Base-by-base conservation (phyloP, 1,140 invertebrate species). In the Platorchestia sp. region DNA sequence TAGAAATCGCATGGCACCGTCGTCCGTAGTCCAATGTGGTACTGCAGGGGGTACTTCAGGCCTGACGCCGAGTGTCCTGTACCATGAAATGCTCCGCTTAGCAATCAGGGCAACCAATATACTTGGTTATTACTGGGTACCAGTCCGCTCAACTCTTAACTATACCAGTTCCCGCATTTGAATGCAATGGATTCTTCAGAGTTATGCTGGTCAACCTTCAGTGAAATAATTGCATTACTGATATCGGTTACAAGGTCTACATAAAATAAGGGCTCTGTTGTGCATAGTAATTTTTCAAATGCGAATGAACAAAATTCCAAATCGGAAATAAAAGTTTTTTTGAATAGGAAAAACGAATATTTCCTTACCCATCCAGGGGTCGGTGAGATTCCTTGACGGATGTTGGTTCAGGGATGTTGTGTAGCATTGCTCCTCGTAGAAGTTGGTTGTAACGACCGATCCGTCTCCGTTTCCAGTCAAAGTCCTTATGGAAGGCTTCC, bases 401-500 rank as follows among this genome's bases (percentile, higher is more conserved):
- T 44, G 95, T 86, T 96, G 53, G 51, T 95, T 47, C 75, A 95
- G 53, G 44, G 95, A 87, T 59, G 45, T 95, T 7, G 95, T 95
- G 96, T 95, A 96, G 95, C 96, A 96, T 45, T 95, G 95, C 36
- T 95, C 75, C 40, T 96, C 96, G 91, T 96, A 96, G 95, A 95
- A 51, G 40, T 51, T 87, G 16, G 96, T 96, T 14, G 95, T 53
- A 36, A 96, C 95, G 27, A 96, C 96, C 41, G 95, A 95, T 45
- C 96, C 96, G 53, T 96, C 96, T 16, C 96, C 96, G 95, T 95
- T 86, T 0, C 96, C 96, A 6, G 96, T 95, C 40, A 96, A 95
- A 0, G 96, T 95, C n/a, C 96, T 95, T 41, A 96, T 95, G 47
- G 87, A 95, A 43, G 96, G 96, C 51, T 95, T 96, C 96, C 96